Evolutionary conservation across 2,113 vertebrate genomes (phyloP).

Genomic region (Tachysurus fulvidraco): DNA sequence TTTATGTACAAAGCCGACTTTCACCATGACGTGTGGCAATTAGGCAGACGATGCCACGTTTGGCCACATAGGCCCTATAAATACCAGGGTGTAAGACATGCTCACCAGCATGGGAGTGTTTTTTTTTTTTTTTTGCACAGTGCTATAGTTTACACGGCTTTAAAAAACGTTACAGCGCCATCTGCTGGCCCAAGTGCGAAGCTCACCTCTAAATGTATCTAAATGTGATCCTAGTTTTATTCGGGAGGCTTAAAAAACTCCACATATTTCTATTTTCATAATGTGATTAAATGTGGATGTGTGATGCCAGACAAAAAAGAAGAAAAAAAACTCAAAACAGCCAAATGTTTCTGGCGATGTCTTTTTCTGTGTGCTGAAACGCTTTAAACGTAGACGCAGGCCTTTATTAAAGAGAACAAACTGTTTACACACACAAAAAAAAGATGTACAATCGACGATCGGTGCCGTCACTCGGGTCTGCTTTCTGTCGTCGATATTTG

Average conservation of each 20-base stretch:
- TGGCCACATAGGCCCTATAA: background rate
- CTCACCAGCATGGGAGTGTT: background rate
- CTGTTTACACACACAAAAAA: background rate
- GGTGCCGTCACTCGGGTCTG: conserved; percentile 6
- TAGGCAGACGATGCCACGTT: background rate
- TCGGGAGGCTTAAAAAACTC: background rate
- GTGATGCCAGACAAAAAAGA: background rate
- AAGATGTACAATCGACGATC: background rate
- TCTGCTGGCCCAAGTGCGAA: background rate
- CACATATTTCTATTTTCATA: background rate
- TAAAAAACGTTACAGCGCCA: background rate
- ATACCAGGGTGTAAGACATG: background rate
- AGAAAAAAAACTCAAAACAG: background rate
- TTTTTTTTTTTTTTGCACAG: background rate
- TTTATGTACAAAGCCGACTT: background rate
- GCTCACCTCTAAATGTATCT: background rate
- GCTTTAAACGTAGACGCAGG: background rate
- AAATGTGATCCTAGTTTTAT: background rate
- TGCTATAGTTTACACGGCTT: background rate
- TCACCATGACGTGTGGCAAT: background rate
- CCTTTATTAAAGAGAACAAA: background rate
- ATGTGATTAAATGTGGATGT: background rate
- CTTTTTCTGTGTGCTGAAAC: background rate
- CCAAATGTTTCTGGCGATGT: background rate
- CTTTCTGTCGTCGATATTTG: conserved; percentile 2